These are phyloP conservation scores for Plagodis pulveraria DNA, from an alignment of 2,888 invertebrate species.

Conservation along the genomic window DNA sequence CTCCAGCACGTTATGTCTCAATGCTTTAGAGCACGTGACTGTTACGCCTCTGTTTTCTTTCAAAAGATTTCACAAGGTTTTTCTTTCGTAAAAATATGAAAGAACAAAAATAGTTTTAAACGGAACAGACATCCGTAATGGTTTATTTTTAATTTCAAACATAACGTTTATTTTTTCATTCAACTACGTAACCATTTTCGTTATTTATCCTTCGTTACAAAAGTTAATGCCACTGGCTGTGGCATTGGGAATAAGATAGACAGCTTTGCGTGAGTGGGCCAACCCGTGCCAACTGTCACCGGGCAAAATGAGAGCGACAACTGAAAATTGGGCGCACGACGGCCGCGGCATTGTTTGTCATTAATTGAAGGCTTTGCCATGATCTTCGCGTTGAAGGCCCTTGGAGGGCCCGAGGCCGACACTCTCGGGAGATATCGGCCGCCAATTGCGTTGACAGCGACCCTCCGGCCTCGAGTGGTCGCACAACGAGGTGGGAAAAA, in stretches of 20 bases:
- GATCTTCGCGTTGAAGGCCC: slow-evolving; percentile 71
- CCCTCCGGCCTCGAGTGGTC: slow-evolving; percentile 72
- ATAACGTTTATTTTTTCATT: no score
- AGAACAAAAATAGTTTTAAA: neutral
- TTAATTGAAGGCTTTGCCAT: slow-evolving; percentile 82
- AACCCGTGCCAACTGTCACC: slow-evolving; percentile 79
- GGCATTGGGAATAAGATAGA: slow-evolving; percentile 57
- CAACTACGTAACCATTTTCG: neutral
- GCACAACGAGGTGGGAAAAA: slow-evolving; percentile 80
- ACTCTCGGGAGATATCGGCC: slow-evolving; percentile 80
- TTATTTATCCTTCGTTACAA: slow-evolving; percentile 39
- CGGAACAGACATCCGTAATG: neutral
- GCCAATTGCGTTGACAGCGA: slow-evolving; percentile 82
- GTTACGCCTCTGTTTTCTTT: slow-evolving; percentile 1
- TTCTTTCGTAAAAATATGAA: neutral
- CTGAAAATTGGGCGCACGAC: slow-evolving; percentile 77
- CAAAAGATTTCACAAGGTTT: slow-evolving; percentile 9
- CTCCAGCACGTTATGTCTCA: neutral
- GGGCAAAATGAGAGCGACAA: slow-evolving; percentile 75
- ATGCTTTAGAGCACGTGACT: slow-evolving; percentile 6
- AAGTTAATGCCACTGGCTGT: slow-evolving; percentile 41
- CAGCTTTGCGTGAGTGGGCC: slow-evolving; percentile 55
- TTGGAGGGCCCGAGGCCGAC: slow-evolving; percentile 62
- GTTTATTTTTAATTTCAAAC: neutral
- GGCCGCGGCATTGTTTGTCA: slow-evolving; percentile 72